phyloP scores from a whole-genome alignment of 2,888 invertebrate species.

The Lochmaea crataegi region DNA sequence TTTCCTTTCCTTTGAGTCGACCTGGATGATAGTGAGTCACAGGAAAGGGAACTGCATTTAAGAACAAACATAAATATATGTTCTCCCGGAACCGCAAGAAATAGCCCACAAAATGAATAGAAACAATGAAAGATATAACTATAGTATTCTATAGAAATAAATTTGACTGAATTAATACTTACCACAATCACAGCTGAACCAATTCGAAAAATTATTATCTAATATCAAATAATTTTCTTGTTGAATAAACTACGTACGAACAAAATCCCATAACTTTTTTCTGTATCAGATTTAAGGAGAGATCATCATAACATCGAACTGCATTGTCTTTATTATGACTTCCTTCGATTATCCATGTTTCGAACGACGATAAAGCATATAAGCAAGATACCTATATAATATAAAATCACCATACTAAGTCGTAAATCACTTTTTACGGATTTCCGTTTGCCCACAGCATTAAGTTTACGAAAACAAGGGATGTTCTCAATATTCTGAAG shows the following conservation, averaged over 20 bases:
- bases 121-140: too few relatives aligned
- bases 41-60: too few relatives aligned
- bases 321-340: conserved; percentile 1
- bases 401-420: conserved; percentile 55
- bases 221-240: too few relatives aligned
- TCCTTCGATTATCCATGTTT: conserved; percentile 3
- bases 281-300: not conserved
- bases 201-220: too few relatives aligned
- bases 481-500: conserved; percentile 26
- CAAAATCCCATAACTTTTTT: not conserved
- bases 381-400: conserved; percentile 54
- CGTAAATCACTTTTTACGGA: conserved; percentile 61
- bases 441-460: conserved; percentile 57
- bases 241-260: not conserved
- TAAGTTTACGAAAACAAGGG: conserved; percentile 54
- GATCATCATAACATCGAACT: not conserved
- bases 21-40: too few relatives aligned
- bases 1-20: too few relatives aligned
- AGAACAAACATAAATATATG: too few relatives aligned
- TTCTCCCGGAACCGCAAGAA: too few relatives aligned
- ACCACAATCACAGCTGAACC: too few relatives aligned
- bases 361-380: conserved; percentile 39
- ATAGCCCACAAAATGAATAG: too few relatives aligned
- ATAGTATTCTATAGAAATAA: too few relatives aligned
- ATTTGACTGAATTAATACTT: too few relatives aligned